phyloP scores from a whole-genome alignment of 2,888 invertebrate genomes.

The Polyommatus iphigenia region DNA sequence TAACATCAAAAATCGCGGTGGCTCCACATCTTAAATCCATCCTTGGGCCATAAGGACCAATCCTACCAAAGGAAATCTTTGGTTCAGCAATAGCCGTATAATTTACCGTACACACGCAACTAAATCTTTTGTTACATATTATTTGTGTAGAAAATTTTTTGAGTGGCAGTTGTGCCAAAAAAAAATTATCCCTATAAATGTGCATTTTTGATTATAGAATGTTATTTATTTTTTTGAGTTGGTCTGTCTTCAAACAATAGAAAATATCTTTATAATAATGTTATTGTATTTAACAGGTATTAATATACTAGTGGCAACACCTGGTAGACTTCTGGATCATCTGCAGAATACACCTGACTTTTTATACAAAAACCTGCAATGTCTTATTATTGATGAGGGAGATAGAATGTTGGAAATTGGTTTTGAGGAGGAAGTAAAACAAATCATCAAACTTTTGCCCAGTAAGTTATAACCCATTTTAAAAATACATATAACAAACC shows the following conservation, averaged over 20 bases:
- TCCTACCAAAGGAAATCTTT: too few relatives aligned
- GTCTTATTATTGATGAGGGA: conserved; percentile 97
- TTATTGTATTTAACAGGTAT: conserved; percentile 79
- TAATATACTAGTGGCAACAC: conserved; percentile 97
- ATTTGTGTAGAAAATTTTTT: too few relatives aligned
- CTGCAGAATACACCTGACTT: conserved; percentile 95
- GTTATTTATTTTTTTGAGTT: neutral
- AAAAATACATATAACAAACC: too few relatives aligned
- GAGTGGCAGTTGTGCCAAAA: too few relatives aligned
- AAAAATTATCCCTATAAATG: too few relatives aligned
- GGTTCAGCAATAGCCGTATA: too few relatives aligned
- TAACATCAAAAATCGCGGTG: too few relatives aligned
- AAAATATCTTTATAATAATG: neutral
- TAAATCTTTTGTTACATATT: too few relatives aligned
- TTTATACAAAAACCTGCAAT: conserved; percentile 95
- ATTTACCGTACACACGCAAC: too few relatives aligned
- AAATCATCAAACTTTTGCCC: conserved; percentile 94
- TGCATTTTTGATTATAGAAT: too few relatives aligned
- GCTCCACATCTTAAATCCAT: too few relatives aligned
- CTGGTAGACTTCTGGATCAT: conserved; percentile 96
- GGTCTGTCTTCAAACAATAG: neutral
- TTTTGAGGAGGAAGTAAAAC: conserved; percentile 98
- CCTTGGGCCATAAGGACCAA: too few relatives aligned
- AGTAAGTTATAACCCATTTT: conserved; percentile 79
- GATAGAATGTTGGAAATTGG: conserved; percentile 98